A percentile compares a stretch with the other conserved stretches of the same genome.
Evolutionary conservation across 2,888 invertebrate species (phyloP).

Genomic region (Steinernema carpocapsae): DNA sequence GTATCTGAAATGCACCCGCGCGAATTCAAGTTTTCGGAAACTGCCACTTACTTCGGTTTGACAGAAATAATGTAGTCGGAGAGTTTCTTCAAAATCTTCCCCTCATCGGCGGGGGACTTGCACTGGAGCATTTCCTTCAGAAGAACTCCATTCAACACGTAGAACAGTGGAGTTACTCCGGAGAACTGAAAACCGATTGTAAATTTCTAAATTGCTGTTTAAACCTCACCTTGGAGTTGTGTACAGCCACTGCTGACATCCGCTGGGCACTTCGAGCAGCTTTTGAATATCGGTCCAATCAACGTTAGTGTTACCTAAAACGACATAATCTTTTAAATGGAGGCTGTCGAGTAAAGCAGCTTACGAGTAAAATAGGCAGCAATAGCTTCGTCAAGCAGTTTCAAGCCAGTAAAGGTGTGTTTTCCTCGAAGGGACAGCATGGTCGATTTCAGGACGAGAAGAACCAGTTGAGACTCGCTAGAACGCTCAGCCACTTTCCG

Average conservation of each 20-base stretch:
- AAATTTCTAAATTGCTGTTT: too few relatives aligned
- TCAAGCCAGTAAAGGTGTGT: conserved; percentile 47
- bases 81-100: conserved; percentile 43
- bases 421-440: conserved; percentile 39
- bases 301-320: conserved; percentile 36
- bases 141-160: conserved; percentile 44
- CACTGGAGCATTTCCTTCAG: conserved; percentile 41
- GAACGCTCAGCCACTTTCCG: conserved; percentile 44
- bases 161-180: conserved; percentile 46
- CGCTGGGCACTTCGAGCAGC: conserved; percentile 42
- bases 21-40: conserved; percentile 15
- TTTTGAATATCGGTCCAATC: conserved; percentile 43
- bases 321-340: background rate
- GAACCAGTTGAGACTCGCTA: conserved; percentile 46
- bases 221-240: conserved; percentile 40
- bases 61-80: conserved; percentile 52
- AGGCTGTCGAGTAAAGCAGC: too few relatives aligned
- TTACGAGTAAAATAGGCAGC: conserved; percentile 58
- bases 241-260: conserved; percentile 41
- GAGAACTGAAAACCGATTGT: conserved; percentile 28
- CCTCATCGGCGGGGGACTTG: conserved; percentile 35
- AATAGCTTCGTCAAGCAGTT: conserved; percentile 58
- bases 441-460: conserved; percentile 44
- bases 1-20: conserved; percentile 48
- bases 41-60: conserved; percentile 59